Base-by-base conservation (phyloP, 2,888 invertebrate species). In the Caenorhabditis wallacei region DNA sequence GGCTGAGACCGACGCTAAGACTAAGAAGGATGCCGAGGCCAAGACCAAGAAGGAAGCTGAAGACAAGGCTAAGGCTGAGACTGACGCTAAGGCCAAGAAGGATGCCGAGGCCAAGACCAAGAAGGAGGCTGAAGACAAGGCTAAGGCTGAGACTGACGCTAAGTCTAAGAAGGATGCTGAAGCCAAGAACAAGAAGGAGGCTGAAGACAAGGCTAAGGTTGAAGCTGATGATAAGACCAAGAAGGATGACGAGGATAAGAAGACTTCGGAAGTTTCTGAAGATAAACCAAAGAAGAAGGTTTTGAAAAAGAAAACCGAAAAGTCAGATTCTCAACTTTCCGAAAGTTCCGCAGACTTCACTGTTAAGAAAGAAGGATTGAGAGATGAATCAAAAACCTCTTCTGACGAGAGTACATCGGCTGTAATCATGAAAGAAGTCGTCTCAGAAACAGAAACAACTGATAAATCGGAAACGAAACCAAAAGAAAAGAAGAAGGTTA, bases 51-150 rank as follows among this genome's bases (percentile, higher is more conserved):
- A 70, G 24, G 56, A 35, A 16, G 63, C 51, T 8, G 68, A 63
- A 4, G 20, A 63, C 0, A 63, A 70, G 57, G n/a, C 22, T 37
- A 57, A 66, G 40, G 22, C 16, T 0, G 69, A 64, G 1, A 48
- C 64, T 35, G 71, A 71, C 2, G 68, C 57, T 2, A 64, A 63
- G 37, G 26, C 64, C 10, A 71, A 79, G 63, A 37, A 63, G 24
- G 56, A 57, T 37, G 82, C 68, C 11, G 84, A 78, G 1, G 75
- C 70, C 0, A 69, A 80, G 59, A 30, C 64, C 22, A 81, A 81
- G 40, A 75, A 75, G 68, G 61, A 70, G 8, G 48, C 78, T 30
- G 76, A 68, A 1, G 64, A 63, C 1, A 64, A 70, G 56, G 48
- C 70, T 37, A 75, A 80, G 63, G 63, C 69, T 63, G 78, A 53